Evolutionary conservation across 2,797 vertebrate genomes (phyloP).

Genomic region (Sarcophilus harrisii): DNA sequence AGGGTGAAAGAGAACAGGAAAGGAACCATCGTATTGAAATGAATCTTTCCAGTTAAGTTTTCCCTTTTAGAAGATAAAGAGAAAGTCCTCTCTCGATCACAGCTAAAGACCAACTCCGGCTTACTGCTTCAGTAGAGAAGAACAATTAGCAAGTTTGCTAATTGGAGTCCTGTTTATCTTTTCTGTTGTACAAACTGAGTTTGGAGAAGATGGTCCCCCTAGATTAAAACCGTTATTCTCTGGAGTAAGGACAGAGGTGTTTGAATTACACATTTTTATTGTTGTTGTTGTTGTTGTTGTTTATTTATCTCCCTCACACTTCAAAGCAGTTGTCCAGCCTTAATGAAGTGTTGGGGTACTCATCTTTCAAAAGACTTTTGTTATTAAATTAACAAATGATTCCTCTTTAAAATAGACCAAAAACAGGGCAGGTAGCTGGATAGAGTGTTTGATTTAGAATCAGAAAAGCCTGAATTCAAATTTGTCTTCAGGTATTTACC

Average conservation of each 20-base stretch:
- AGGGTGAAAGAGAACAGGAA: slow-evolving; percentile 76
- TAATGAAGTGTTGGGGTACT: not conserved
- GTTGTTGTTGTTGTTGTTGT: too few relatives aligned
- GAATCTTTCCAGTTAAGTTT: slow-evolving; percentile 80
- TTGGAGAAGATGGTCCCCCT: slow-evolving; percentile 73
- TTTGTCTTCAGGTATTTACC: not conserved
- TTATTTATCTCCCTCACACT: not conserved
- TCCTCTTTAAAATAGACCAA: not conserved
- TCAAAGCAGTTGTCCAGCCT: not conserved
- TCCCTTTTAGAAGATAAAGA: slow-evolving; percentile 82
- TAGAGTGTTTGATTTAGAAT: not conserved
- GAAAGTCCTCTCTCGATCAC: slow-evolving; percentile 73
- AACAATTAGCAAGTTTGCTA: slow-evolving; percentile 79
- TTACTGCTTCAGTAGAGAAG: slow-evolving; percentile 77
- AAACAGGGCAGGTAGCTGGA: not conserved
- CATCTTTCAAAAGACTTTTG: not conserved
- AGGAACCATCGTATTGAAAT: slow-evolving; percentile 78
- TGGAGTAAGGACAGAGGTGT: slow-evolving; percentile 10
- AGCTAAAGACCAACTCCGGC: slow-evolving; percentile 74
- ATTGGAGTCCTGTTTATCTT: slow-evolving; percentile 75
- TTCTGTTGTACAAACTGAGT: slow-evolving; percentile 71
- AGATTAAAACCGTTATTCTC: slow-evolving; percentile 69
- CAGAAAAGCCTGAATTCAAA: not conserved
- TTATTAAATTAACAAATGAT: not conserved
- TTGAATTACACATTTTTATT: not conserved